Evolutionary conservation across 2,113 vertebrate genomes (phyloP), one percentile per base, ranked within the genome.

Genomic region (Anoura caudifer): DNA sequence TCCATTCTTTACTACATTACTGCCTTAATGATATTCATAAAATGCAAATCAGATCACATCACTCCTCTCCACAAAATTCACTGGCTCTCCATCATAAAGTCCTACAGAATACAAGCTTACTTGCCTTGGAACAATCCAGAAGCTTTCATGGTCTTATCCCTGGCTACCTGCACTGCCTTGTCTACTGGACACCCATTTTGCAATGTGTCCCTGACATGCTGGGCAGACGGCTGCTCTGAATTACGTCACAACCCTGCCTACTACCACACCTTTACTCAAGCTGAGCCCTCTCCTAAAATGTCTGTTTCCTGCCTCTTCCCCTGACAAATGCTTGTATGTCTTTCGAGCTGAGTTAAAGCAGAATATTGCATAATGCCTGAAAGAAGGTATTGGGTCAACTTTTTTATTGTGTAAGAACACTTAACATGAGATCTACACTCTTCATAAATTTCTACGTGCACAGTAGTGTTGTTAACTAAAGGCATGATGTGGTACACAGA

Each of bases 121-220:
- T 2, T 12, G 13, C 2, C 26, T 88, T 19, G 33, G 72, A 76
- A 38, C 38, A 36, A 22, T 9, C 79, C 9, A 4, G 56, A 65
- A 69, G 12, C 4, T 10, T 36, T 38, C 31, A 47, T 1, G 41
- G 41, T 65, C n/a, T 61, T 13, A 16, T 5, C 45, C 7, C 5
- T 63, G 65, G 2, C n/a, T 45, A 10, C 4, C 45, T 8, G 13
- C 20, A 3, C 26, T 38, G 67, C 12, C 65, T 20, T 4, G 0
- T 28, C 7, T 38, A 7, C 72, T 13, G 4, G 1, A 65, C 1
- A 5, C 3, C 3, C 50, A 31, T 5, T 43, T 10, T 31, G 11
- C 11, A n/a, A 12, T 63, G 9, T 59, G 83, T 61, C 67, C 54
- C 70, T 65, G 41, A 43, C 36, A 65, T 4, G 54, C 38, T 28